A percentile compares a stretch with the other conserved stretches of the same genome.
These are phyloP conservation scores for Ennomos quercinarius DNA, from an alignment of 2,888 invertebrate species.

Conservation along the genomic window DNA sequence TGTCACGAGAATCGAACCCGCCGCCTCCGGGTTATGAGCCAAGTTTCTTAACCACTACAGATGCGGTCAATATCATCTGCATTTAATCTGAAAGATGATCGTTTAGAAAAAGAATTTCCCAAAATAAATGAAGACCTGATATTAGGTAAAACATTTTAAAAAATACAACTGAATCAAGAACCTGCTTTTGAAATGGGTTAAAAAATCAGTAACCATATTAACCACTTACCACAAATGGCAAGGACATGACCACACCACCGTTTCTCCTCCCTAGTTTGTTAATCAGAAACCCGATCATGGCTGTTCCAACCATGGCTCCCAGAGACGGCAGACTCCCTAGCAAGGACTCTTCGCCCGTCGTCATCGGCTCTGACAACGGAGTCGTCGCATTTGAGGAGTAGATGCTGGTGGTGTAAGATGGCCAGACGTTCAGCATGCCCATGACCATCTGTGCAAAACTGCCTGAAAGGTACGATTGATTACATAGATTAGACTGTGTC, in stretches of 20 bases:
- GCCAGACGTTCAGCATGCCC: slow-evolving; percentile 82
- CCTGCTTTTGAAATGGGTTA: no score
- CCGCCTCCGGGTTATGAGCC: no score
- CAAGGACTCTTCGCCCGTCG: slow-evolving; percentile 78
- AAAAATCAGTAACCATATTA: background rate
- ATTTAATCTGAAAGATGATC: no score
- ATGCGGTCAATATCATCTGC: no score
- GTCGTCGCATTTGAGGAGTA: slow-evolving; percentile 71
- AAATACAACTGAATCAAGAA: no score
- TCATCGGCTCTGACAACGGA: slow-evolving; percentile 72
- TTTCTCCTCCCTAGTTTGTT: slow-evolving; percentile 83
- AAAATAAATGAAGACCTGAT: no score
- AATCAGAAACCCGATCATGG: slow-evolving; percentile 72
- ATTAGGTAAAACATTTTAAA: no score
- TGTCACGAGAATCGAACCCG: no score
- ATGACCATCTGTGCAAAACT: slow-evolving; percentile 60
- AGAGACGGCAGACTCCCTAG: slow-evolving; percentile 84
- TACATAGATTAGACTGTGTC: no score
- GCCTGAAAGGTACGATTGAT: slow-evolving; percentile 45
- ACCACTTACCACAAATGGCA: slow-evolving; percentile 77
- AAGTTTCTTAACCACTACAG: no score
- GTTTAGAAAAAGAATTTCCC: no score
- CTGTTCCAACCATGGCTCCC: slow-evolving; percentile 80
- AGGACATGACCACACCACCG: slow-evolving; percentile 76
- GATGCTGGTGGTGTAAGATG: slow-evolving; percentile 82